Percentiles rank a stretch among this genome's conserved stretches.
Evolutionary conservation across 2,113 vertebrate species (phyloP).

Genomic region (Tiliqua scincoides): DNA sequence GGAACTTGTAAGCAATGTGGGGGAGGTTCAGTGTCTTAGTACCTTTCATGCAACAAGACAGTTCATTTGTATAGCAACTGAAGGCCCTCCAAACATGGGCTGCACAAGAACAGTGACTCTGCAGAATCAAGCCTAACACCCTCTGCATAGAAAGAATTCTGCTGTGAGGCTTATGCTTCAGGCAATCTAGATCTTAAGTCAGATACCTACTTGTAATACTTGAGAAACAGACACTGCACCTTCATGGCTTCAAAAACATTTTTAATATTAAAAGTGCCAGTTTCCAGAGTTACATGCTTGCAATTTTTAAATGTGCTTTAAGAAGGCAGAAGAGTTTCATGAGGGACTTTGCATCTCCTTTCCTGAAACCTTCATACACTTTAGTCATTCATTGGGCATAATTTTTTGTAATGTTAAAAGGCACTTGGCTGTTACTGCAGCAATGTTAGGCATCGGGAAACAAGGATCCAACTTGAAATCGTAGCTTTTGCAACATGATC

Average conservation of each 20-base stretch:
- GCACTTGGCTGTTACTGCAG: background rate
- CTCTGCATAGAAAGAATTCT: background rate
- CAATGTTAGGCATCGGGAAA: background rate
- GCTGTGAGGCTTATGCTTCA: background rate
- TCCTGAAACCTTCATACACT: background rate
- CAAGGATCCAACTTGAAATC: background rate
- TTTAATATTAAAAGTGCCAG: slow-evolving; percentile 7
- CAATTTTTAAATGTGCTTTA: background rate
- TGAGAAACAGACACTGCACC: background rate
- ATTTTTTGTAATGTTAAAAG: background rate
- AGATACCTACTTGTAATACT: background rate
- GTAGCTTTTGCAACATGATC: background rate
- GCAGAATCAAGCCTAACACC: background rate
- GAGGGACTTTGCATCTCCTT: background rate
- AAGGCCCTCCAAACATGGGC: background rate
- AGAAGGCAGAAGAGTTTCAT: background rate
- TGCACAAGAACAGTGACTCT: background rate
- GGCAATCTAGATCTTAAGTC: too few relatives aligned
- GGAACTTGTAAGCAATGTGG: too few relatives aligned
- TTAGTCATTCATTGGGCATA: background rate
- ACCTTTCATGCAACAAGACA: background rate
- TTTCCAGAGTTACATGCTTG: background rate
- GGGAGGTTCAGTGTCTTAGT: too few relatives aligned
- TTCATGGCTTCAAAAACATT: background rate
- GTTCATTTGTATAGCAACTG: background rate